Base-by-base conservation (phyloP, 2,797 vertebrate species). In the Ctenosaura bakeri region DNA sequence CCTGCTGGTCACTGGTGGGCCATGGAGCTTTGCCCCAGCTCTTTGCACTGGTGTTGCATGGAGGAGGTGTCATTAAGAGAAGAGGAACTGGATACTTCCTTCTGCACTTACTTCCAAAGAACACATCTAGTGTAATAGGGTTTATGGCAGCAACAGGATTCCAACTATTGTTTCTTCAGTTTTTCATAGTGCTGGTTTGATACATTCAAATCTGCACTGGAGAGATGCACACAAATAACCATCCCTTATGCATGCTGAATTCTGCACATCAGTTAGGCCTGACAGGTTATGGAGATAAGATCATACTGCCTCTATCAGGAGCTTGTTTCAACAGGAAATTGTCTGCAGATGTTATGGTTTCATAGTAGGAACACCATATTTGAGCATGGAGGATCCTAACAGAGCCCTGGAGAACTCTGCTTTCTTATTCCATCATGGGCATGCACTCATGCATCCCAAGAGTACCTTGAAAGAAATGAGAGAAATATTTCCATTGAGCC, bases 271-370 rank as follows among this genome's bases (percentile, higher is more conserved):
- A 85, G 13, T 26, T 29, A 87, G 29, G 9, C 22, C 94, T 93
- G 85, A 92, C 64, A 77, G 92, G 74, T 82, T 35, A 59, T 56
- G 71, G n/a, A 56, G 84, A 59, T 8, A 66, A 84, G 24, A 46
- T 46, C 42, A 10, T 38, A 42, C 26, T 16, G 29, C 62, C 42
- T 46, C 64, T 16, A 46, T 46, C 42, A 46, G 4, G 42, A 46
- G 42, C 42, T 46, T 46, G 42, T 46, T 46, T 46, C 42, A 46
- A 46, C 42, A 46, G 42, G 42, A 46, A 3, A 59, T 35, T 79
- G 20, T 35, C 20, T 35, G 18, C 56, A 8, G 29, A n/a, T 20
- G 6, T 42, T 26, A 26, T 71, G 42, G 3, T 32, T 38, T 52
- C 66, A 71, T 42, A 66, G 6, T 52, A 85, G 50, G 66, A 29